Evolutionary conservation across 2,113 vertebrate genomes (phyloP).

Genomic region (Heliornis fulica): DNA sequence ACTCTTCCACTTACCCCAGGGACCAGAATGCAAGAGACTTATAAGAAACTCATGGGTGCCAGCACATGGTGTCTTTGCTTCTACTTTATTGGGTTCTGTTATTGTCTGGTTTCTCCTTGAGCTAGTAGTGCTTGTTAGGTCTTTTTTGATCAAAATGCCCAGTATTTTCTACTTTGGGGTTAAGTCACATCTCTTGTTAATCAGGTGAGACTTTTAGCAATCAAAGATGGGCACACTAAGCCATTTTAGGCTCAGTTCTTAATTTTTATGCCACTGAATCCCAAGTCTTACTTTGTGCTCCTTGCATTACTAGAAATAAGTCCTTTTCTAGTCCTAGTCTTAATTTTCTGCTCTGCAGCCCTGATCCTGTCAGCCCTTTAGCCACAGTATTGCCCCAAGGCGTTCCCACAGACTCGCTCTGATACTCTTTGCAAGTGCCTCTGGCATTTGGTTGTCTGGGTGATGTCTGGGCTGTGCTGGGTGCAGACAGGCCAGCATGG

Average conservation of each 20-base stretch:
- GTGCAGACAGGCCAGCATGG: neutral
- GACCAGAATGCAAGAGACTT: neutral
- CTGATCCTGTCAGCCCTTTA: neutral
- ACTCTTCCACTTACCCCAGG: neutral
- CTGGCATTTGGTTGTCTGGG: neutral
- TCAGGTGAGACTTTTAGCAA: neutral
- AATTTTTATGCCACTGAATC: neutral
- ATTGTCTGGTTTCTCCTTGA: neutral
- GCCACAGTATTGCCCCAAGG: rapidly evolving
- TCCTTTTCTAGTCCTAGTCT: too few species aligned
- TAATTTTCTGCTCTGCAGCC: neutral
- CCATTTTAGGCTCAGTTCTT: neutral
- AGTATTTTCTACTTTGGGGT: neutral
- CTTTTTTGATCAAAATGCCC: neutral
- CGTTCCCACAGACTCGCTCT: neutral
- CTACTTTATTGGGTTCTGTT: neutral
- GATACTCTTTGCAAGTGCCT: neutral
- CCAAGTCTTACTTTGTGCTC: neutral
- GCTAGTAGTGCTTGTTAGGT: neutral
- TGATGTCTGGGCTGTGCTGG: neutral
- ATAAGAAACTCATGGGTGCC: neutral
- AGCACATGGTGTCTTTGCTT: neutral
- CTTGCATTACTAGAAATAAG: neutral
- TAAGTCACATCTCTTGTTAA: neutral
- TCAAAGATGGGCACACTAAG: neutral